Percentiles rank a stretch among this genome's conserved stretches.
Evolutionary conservation across 2,113 vertebrate genomes (phyloP).

Genomic region (Ceuthmochares aereus): DNA sequence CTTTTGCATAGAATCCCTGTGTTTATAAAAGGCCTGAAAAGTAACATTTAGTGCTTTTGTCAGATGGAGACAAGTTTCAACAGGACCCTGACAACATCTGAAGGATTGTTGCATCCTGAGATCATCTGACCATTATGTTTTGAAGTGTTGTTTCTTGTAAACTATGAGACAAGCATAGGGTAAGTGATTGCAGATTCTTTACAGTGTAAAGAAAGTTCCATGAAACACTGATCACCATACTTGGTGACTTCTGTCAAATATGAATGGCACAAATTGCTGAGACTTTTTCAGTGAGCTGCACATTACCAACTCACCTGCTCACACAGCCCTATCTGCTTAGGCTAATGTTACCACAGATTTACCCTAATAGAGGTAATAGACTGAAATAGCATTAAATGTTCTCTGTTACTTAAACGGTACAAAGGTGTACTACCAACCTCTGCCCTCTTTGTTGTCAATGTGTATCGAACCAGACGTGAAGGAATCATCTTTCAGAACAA

Average conservation of each 20-base stretch:
- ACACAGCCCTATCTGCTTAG: neutral
- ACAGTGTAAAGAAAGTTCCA: neutral
- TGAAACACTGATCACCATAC: neutral
- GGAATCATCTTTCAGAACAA: neutral
- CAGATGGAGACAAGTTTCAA: constrained; percentile 53
- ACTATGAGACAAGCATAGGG: neutral
- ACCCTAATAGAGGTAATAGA: neutral
- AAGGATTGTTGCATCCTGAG: constrained; percentile 56
- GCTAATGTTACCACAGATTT: neutral
- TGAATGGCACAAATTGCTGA: neutral
- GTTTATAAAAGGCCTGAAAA: constrained; percentile 62
- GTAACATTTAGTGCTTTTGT: constrained; percentile 64
- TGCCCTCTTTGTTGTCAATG: neutral
- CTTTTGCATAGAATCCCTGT: constrained; percentile 39
- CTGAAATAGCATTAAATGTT: neutral
- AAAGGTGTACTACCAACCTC: neutral
- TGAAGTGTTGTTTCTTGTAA: constrained; percentile 42
- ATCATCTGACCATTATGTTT: constrained; percentile 49
- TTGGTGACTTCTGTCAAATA: constrained; percentile 30
- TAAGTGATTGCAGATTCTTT: constrained; percentile 44
- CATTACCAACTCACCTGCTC: neutral
- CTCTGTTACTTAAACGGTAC: neutral
- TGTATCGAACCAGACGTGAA: neutral
- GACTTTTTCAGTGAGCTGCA: neutral
- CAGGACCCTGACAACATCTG: constrained; percentile 52